A percentile compares a stretch with the other conserved stretches of the same genome.
Conservation (phyloP, 2,888 invertebrate genomes). For the Oithona nana region DNA sequence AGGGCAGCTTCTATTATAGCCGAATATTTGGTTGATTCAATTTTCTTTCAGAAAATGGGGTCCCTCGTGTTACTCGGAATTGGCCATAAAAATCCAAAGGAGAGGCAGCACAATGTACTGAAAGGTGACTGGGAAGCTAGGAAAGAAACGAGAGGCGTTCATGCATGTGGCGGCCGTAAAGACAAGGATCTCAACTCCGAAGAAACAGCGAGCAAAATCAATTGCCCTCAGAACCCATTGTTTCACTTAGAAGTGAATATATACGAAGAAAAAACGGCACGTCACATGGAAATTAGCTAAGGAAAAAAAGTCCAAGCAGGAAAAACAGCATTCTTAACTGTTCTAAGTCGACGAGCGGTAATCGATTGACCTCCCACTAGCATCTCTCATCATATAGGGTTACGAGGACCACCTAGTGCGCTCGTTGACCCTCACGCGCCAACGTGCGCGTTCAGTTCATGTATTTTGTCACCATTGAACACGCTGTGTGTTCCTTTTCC, state of each 20-base stretch:
- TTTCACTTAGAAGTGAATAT: too few relatives aligned
- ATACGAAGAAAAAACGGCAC: neutral
- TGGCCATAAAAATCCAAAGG: too few relatives aligned
- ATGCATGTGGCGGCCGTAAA: neutral
- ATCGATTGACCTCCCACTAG: neutral
- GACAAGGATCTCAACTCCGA: neutral
- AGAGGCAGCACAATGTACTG: too few relatives aligned
- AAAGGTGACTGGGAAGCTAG: too few relatives aligned
- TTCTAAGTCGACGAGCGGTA: neutral
- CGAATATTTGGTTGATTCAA: too few relatives aligned
- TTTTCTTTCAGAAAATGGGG: too few relatives aligned
- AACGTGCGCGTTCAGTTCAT: too few relatives aligned
- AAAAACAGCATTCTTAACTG: too few relatives aligned
- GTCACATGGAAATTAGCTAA: neutral
- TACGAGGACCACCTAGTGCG: neutral
- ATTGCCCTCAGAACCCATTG: neutral
- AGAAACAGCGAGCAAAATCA: neutral
- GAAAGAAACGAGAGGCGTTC: neutral
- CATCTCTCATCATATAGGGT: neutral
- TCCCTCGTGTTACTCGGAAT: too few relatives aligned
- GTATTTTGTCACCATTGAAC: neutral
- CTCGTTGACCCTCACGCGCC: neutral
- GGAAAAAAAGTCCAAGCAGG: neutral
- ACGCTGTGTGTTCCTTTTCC: too few relatives aligned
- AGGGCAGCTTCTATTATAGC: too few relatives aligned